phyloP scores from a whole-genome alignment of 2,888 invertebrate genomes.

The Lepidocyrtinus sp. region DNA sequence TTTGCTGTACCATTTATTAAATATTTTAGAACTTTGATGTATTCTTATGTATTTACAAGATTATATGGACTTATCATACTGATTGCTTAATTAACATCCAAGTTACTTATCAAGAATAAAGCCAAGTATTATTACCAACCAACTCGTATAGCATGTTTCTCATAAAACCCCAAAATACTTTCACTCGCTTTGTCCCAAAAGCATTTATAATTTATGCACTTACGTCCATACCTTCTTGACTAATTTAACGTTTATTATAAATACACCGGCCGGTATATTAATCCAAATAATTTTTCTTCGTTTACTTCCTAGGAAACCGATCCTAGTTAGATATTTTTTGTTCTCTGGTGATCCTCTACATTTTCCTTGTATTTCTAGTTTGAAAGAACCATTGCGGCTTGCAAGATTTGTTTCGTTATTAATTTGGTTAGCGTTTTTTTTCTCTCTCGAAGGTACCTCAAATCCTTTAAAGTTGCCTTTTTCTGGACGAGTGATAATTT shows the following conservation, averaged over 20 bases:
- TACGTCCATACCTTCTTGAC: too few relatives aligned
- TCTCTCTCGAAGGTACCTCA: constrained; percentile 52
- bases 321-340: not conserved
- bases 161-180: constrained; percentile 36
- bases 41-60: not conserved
- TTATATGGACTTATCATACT: not conserved
- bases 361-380: not conserved
- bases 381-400: constrained; percentile 56
- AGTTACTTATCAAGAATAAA: constrained; percentile 15
- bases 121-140: constrained; percentile 8
- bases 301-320: not conserved
- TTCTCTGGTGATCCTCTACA: not conserved
- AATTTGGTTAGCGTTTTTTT: constrained; percentile 32
- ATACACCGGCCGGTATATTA: not conserved
- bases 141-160: constrained; percentile 19
- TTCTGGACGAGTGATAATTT: constrained; percentile 6
- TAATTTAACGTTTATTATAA: not conserved
- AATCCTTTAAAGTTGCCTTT: constrained; percentile 1
- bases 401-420: constrained; percentile 54
- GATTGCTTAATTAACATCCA: not conserved
- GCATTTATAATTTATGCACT: not conserved
- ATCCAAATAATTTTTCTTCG: not conserved
- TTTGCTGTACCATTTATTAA: constrained; percentile 25
- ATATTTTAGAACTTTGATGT: not conserved
- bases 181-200: not conserved